A percentile compares a stretch with the other conserved stretches of the same genome.
phyloP scores from a whole-genome alignment of 2,113 vertebrate species.

The Montifringilla adamsi region DNA sequence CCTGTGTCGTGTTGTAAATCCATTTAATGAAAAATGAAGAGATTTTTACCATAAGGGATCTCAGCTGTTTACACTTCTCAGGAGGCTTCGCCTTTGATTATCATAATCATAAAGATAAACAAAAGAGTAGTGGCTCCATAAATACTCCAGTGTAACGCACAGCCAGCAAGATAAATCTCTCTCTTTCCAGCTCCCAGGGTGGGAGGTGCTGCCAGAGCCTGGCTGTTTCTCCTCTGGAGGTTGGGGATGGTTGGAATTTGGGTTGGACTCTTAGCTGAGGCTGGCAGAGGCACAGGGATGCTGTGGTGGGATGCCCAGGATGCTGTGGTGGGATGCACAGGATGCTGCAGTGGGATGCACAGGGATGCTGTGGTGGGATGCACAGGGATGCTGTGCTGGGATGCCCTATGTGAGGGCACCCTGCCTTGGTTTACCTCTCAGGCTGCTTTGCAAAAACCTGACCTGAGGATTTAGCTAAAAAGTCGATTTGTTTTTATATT shows the following conservation, averaged over 20 bases:
- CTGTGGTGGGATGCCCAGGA: neutral
- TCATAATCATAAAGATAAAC: slow-evolving; percentile 60
- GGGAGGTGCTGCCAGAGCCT: neutral
- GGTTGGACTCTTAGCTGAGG: neutral
- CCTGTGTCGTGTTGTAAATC: neutral
- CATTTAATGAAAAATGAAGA: slow-evolving; percentile 37
- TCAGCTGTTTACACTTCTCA: slow-evolving; percentile 47
- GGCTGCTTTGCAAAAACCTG: neutral
- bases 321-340: neutral
- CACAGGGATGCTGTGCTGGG: neutral
- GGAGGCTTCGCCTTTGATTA: slow-evolving; percentile 44
- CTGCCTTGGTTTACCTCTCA: neutral
- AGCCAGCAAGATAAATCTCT: neutral
- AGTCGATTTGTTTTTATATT: neutral
- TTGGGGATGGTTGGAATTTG: neutral
- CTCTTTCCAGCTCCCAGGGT: neutral
- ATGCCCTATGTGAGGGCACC: accelerated
- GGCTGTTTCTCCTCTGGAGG: neutral
- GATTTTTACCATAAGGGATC: slow-evolving; percentile 13
- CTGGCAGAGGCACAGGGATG: neutral
- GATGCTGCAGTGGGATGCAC: neutral
- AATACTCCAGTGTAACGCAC: neutral
- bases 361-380: neutral
- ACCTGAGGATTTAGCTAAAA: neutral
- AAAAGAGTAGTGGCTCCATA: slow-evolving; percentile 41